Base-by-base conservation (phyloP, 2,888 invertebrate species). In the Amphiduros pacificus region DNA sequence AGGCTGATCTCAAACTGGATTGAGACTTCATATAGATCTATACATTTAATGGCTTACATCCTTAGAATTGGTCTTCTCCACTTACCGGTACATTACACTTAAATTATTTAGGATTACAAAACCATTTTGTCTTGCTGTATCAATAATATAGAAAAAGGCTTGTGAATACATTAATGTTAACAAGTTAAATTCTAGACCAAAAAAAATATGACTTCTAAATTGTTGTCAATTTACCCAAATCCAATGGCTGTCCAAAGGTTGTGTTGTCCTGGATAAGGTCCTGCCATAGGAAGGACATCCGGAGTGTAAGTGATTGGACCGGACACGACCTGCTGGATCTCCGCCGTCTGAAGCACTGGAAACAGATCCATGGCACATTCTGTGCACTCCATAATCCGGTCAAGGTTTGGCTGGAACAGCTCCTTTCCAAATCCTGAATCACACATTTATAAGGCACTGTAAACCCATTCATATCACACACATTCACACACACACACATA, bases 251-350 rank as follows among this genome's bases (percentile, higher is more conserved):
- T 56, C 82, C 83, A 83, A 71, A 80, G 80, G 67, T 81, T 80
- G 17, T 73, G 76, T 20, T 73, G 55, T 14, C 73, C 73, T 29
- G 72, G 67, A 55, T 66, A 68, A 3, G 82, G 82, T 41, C 84
- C 82, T 5, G 84, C 71, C 56, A 84, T 68, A 2, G 84, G 84
- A 52, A 82, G 71, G 6, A 79, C 69, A 67, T 85, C 84, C 2
- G 84, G 83, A 2, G 83, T 76, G 66, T 83, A 82, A 24, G 79
- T 81, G 54, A 83, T 83, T 20, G 82, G 82, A 2, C 82, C 82
- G 54, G 73, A 74, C 26, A 83, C 75, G 4, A 79, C 75, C 28
- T 72, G 76, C 49, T 75, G 72, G 4, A 82, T 78, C 50, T 74
- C 71, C 3, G 77, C 82, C 6, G 61, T 64, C 36, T 68, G 60